Evolutionary conservation across 2,888 invertebrate species (phyloP), one percentile per base, ranked within the genome.

Genomic region (Harpagoxenus sublaevis): DNA sequence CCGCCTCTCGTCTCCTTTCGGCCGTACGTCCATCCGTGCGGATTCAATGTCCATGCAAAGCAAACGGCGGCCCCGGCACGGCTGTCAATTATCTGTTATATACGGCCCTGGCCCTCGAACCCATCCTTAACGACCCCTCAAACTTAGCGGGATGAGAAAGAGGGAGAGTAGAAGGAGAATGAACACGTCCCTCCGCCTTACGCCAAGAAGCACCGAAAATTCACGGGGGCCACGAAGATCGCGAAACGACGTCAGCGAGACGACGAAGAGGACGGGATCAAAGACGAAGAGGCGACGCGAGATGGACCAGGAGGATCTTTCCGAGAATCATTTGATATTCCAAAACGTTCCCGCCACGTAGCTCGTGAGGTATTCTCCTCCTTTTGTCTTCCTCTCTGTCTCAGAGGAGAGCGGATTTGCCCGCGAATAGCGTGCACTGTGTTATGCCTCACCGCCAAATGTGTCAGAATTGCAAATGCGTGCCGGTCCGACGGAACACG

Each of bases 1-100:
- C 90, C 88, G 89, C 89, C 84, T 65, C 83, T 85, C 89, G 86
- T 85, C 55, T 79, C 84, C 89, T 71, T 86, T 83, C 86, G 87
- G 71, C 74, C 88, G 85, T 89, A 89, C 89, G 87, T 89, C 88
- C 90, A 87, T 88, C 90, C 75, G 90, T 90, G 92, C 92, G 93
- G 93, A 94, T 94, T 94, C 94, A 94, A 94, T 94, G 95, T 94
- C 94, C 94, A 94, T 94, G 94, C 94, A 94, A 95, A 94, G 94
- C 94, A 94, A 94, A 94, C 94, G 92, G 91, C 94, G 93, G 93
- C 90, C 89, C 86, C 91, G 90, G 90, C 92, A 93, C 93, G 94
- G 93, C 95, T 95, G 95, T 95, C 95, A 95, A 95, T 95, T 95
- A 95, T 94, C 94, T 93, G 94, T 95, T 95, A 95, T 95, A 95